phyloP scores from a whole-genome alignment of 2,797 vertebrate genomes.

The Lacerta viridis region DNA sequence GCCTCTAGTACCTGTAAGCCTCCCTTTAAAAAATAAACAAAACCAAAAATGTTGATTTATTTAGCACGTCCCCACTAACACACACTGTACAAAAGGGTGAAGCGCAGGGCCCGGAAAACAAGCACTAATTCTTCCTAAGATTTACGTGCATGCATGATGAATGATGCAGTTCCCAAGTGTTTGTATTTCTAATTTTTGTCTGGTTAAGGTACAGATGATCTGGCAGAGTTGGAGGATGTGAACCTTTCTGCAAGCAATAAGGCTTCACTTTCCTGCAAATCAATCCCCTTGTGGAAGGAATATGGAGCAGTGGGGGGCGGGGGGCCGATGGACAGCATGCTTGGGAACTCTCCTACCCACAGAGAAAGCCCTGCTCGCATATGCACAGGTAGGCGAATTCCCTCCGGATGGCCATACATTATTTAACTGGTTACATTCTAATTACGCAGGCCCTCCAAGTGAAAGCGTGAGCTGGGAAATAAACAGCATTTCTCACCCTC shows the following conservation, averaged over 20 bases:
- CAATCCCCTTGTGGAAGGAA: not conserved
- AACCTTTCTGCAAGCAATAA: not conserved
- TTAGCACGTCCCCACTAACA: not conserved
- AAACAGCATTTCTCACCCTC: not conserved
- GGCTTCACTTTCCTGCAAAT: not conserved
- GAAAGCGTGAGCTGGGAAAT: not conserved
- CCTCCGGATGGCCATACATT: constrained; percentile 28
- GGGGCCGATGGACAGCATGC: too few relatives aligned
- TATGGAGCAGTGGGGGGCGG: too few relatives aligned
- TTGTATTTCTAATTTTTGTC: not conserved
- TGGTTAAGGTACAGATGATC: not conserved
- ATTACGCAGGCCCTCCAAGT: not conserved
- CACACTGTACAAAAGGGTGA: not conserved
- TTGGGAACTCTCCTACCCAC: not conserved
- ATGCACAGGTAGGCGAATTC: constrained; percentile 7
- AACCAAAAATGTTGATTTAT: not conserved
- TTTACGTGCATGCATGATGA: not conserved
- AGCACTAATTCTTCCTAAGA: not conserved
- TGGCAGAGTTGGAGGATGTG: not conserved
- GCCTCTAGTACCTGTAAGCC: not conserved
- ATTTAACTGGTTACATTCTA: constrained; percentile 29
- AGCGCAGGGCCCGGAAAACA: not conserved
- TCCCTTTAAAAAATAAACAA: not conserved
- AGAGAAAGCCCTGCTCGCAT: not conserved
- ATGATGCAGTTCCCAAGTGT: not conserved